Evolutionary conservation across 2,113 vertebrate species (phyloP), one percentile per base, ranked within the genome.

Genomic region (Phasianus colchicus): DNA sequence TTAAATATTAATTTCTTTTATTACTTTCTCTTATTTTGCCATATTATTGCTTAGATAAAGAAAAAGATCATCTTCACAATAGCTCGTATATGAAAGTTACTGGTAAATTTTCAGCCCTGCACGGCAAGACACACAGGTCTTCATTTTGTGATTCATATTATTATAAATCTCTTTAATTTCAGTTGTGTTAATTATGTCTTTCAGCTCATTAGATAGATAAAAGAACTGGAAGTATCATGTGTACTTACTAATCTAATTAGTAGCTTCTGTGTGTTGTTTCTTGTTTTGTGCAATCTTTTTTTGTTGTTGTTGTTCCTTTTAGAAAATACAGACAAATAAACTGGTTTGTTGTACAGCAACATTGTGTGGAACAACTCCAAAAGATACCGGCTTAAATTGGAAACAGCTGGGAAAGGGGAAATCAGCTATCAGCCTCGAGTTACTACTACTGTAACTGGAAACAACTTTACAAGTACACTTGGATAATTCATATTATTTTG

Each of bases 1-100:
- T 95, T 94, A 96, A 94, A 93, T 95, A 96, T 94, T 95, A 92
- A 95, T 85, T 80, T 16, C 2, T 79, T 92, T 88, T 81, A 89
- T 91, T 91, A 52, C 58, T 78, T 92, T 84, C 34, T 70, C 54
- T 82, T 89, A 79, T 70, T 73, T 89, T 92, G 34, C 47, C 11
- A 66, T 85, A 60, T 52, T 80, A 66, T 47, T 80, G 47, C 38
- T 79, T 6, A 67, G 50, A 74, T 85, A 32, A 58, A 20, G 11
- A n/a, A n/a, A 58, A 58, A 12, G 12, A 70, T 27, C 6, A 75
- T 78, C 21, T 78, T 48, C 71, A 2, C 54, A 86, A 81, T 2
- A 84, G 34, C 17, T 82, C 42, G n/a, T 20, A 69, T 45, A 5
- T n/a, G 74, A 77, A 80, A 72, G 13, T 24, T 84, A 20, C 20